Conservation (phyloP, 2,113 vertebrate species). For the Laticauda laticaudata region DNA sequence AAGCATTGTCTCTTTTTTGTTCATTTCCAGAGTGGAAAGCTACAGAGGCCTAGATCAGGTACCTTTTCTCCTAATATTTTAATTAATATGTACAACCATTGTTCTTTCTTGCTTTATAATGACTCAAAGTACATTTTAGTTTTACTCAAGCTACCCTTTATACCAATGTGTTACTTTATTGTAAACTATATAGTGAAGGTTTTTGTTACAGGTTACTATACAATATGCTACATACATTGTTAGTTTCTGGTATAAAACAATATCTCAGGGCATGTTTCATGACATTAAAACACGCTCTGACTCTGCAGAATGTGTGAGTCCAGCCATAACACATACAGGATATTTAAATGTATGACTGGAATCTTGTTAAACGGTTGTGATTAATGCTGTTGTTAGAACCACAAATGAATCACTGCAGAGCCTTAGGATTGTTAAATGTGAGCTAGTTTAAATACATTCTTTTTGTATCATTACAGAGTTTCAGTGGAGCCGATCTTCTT, state of each 20-base stretch:
- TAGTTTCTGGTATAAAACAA: neutral
- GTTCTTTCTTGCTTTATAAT: slow-evolving; percentile 3
- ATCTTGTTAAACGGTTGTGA: neutral
- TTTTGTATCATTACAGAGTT: slow-evolving; percentile 45
- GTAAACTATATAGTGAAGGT: neutral
- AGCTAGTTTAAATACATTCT: slow-evolving; percentile 1
- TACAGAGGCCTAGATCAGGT: slow-evolving; percentile 67
- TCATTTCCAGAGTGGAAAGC: slow-evolving; percentile 71
- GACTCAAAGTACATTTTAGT: neutral
- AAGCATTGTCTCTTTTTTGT: slow-evolving; percentile 38
- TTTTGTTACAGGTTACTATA: neutral
- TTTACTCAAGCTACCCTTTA: neutral
- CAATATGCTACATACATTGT: neutral
- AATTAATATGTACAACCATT: neutral
- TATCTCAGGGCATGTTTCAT: neutral
- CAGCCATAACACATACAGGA: too few species aligned
- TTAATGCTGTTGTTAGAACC: neutral
- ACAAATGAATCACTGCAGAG: neutral
- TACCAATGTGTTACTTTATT: neutral
- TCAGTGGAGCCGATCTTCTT: slow-evolving; percentile 50
- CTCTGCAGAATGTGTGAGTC: neutral
- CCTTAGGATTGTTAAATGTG: neutral
- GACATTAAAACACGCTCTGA: neutral
- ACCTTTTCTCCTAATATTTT: slow-evolving; percentile 28
- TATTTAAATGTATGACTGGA: neutral